Percentiles rank a stretch among this genome's conserved stretches.
phyloP scores from a whole-genome alignment of 2,797 vertebrate species.

The Glyptemys insculpta region DNA sequence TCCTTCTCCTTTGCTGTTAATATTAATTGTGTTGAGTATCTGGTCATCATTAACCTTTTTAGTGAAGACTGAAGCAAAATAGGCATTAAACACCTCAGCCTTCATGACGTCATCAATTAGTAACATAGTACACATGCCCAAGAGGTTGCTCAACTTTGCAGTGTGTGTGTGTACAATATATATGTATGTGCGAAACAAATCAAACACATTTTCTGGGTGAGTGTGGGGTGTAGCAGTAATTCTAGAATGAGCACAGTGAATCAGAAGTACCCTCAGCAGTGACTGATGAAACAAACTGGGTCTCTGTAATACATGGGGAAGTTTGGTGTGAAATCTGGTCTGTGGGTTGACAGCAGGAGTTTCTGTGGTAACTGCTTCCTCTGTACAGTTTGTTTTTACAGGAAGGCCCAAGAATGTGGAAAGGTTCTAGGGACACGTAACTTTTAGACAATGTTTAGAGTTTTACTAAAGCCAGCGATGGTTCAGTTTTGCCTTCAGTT shows the following conservation, averaged over 20 bases:
- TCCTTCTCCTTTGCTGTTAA: no score
- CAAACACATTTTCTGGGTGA: neutral
- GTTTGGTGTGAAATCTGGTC: neutral
- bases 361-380: neutral
- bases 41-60: no score
- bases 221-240: neutral
- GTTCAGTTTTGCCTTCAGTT: neutral
- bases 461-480: fast-evolving
- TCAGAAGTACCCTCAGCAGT: neutral
- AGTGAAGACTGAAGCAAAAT: neutral
- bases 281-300: neutral
- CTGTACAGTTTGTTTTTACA: neutral
- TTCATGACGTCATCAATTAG: neutral
- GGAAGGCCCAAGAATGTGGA: neutral
- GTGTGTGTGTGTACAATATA: no score
- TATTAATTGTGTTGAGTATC: no score
- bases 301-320: neutral
- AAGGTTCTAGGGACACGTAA: fast-evolving
- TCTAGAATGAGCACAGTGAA: neutral
- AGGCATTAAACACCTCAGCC: neutral
- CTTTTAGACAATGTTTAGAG: neutral
- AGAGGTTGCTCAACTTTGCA: neutral
- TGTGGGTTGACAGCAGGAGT: neutral
- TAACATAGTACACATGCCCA: neutral
- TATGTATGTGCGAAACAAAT: neutral